These are phyloP conservation scores for Strigamia transsilvanica DNA, from an alignment of 2,888 invertebrate genomes.

Conservation along the genomic window DNA sequence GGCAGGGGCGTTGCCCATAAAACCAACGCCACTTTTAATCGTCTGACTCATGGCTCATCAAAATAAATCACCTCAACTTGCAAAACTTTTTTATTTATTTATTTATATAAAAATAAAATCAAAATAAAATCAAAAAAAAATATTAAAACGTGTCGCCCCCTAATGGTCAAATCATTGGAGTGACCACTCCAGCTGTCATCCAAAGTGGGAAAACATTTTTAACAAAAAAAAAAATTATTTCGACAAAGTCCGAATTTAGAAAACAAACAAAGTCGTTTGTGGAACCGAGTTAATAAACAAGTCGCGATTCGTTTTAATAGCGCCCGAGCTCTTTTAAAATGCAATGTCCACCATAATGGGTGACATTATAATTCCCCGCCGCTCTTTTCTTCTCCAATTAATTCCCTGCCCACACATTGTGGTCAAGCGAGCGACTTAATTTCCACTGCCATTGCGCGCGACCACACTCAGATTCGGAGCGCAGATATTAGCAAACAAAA, in stretches of 20 bases:
- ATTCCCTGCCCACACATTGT: conserved; percentile 41
- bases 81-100: background rate
- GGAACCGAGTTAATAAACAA: conserved; percentile 12
- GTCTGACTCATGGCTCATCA: conserved; percentile 49
- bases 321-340: background rate
- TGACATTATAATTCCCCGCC: background rate
- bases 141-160: background rate
- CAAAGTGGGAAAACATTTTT: background rate
- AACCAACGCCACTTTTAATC: conserved; percentile 49
- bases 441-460: conserved; percentile 35
- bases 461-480: conserved; percentile 27
- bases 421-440: conserved; percentile 33
- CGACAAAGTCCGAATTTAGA: background rate
- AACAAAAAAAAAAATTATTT: background rate
- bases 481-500: conserved; percentile 27
- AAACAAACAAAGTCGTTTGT: background rate
- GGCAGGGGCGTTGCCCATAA: conserved; percentile 49
- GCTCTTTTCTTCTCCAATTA: conserved; percentile 34
- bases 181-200: conserved; percentile 7
- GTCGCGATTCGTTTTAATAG: background rate
- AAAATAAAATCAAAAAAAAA: background rate
- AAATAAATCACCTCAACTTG: conserved; percentile 16
- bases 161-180: conserved; percentile 4
- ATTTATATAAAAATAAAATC: background rate
- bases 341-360: conserved; percentile 32